Evolutionary conservation across 2,113 vertebrate species (phyloP).

Genomic region (Limnothrissa miodon): DNA sequence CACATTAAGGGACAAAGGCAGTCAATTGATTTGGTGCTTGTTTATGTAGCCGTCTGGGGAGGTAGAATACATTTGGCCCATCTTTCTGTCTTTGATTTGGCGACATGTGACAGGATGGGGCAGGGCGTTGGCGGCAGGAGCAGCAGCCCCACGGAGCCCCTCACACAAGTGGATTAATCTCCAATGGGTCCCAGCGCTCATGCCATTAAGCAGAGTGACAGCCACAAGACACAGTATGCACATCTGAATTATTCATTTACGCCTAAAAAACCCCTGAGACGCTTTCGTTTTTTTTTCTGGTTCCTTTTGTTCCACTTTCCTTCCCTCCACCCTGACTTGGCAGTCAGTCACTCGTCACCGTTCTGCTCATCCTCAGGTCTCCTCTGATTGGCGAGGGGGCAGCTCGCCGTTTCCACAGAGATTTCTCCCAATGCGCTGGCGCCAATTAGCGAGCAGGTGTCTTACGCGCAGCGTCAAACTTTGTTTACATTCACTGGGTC

Average conservation of each 20-base stretch:
- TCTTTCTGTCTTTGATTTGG: conserved; percentile 66
- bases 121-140: conserved; percentile 50
- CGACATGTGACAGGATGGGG: conserved; percentile 55
- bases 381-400: conserved; percentile 64
- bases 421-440: conserved; percentile 33
- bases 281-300: conserved; percentile 57
- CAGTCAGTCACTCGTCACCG: conserved; percentile 49
- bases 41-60: conserved; percentile 70
- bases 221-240: conserved; percentile 65
- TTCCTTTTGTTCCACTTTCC: conserved; percentile 65
- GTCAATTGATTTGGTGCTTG: conserved; percentile 69
- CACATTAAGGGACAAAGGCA: conserved; percentile 67
- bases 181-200: conserved; percentile 68
- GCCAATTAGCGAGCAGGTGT: conserved; percentile 61
- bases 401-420: conserved; percentile 56
- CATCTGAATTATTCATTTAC: conserved; percentile 76
- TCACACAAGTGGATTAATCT: conserved; percentile 72
- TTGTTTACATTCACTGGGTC: conserved; percentile 67
- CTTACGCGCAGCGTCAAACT: conserved; percentile 50
- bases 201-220: conserved; percentile 71
- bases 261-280: conserved; percentile 65
- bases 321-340: neutral
- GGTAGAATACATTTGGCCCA: conserved; percentile 67
- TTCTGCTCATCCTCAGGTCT: conserved; percentile 61
- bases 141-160: conserved; percentile 45